phyloP scores from a whole-genome alignment of 2,888 invertebrate species.

The Lypha dubia region DNA sequence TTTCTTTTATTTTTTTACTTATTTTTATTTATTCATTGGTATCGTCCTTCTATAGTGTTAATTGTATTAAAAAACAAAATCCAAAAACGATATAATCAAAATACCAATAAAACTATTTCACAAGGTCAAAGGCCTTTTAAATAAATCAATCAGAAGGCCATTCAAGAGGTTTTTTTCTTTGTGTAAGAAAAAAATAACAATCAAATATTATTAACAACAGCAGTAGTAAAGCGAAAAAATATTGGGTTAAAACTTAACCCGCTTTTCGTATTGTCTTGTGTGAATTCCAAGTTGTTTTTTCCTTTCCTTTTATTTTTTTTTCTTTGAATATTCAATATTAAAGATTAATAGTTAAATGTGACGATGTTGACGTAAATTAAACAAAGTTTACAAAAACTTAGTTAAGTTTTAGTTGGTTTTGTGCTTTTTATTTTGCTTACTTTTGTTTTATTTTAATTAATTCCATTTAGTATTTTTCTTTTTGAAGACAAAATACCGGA shows the following conservation, averaged over 20 bases:
- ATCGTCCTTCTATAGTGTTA: background rate
- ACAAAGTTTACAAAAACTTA: slow-evolving; percentile 14
- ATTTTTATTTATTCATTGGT: too few species aligned
- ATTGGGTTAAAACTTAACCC: slow-evolving; percentile 33
- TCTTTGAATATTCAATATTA: slow-evolving; percentile 25
- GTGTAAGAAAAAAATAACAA: background rate
- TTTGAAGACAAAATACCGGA: slow-evolving; percentile 43
- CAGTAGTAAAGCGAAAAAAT: slow-evolving; percentile 12
- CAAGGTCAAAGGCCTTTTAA: slow-evolving; percentile 73
- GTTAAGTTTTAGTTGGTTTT: background rate
- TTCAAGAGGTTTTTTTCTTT: background rate
- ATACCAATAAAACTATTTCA: slow-evolving; percentile 26
- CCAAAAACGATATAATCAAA: background rate
- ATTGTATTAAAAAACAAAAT: slow-evolving; percentile 12
- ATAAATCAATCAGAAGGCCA: slow-evolving; percentile 47
- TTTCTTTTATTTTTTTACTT: too few species aligned
- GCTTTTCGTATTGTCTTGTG: background rate
- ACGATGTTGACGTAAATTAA: slow-evolving; percentile 28
- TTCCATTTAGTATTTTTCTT: background rate
- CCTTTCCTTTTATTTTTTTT: too few species aligned
- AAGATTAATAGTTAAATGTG: slow-evolving; percentile 42
- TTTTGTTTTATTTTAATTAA: background rate
- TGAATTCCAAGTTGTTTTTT: background rate
- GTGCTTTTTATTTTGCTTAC: background rate
- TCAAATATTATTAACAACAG: background rate